Base-by-base conservation (phyloP, 2,797 vertebrate species). In the Brachymystax lenok region DNA sequence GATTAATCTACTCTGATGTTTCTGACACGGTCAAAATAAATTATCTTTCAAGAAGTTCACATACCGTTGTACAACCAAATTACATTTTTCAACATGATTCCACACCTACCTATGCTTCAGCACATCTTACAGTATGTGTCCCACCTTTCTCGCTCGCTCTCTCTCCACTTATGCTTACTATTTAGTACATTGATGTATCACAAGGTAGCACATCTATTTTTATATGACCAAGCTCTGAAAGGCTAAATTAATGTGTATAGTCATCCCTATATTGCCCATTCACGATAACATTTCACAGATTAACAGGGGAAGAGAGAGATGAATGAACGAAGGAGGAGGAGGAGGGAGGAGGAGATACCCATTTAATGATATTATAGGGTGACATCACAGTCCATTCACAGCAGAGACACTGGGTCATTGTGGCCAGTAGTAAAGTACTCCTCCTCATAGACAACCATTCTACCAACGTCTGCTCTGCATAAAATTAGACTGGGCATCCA, bases 201-300 rank as follows among this genome's bases (percentile, higher is more conserved):
- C 88, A 79, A 74, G 83, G 85, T 82, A 89, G 92, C 90, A 92
- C 70, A 74, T 88, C 87, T 88, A 79, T 68, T 90, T 51, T 7
- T 93, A 93, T 92, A 94, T 94, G 92, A 94, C 88, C 82, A 86
- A 88, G 83, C 84, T 92, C 93, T 89, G 91, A 88, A 91, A 87
- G 87, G 78, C 88, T 86, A 88, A 87, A 92, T 90, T 87, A 93
- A 93, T 90, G 88, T 40, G 77, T 91, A 88, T 82, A 90, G 91
- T 92, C 91, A 51, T 80, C 71, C 52, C 86, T 77, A 91, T 86
- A 87, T 77, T 81, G 84, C 82, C 81, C 73, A 86, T 66, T 12
- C 77, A 82, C 6, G 77, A 83, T 63, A 64, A 69, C 63, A 74
- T 82, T 86, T 88, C 89, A 87, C 77, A 85, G 86, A 83, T 87